Evolutionary conservation across 2,113 vertebrate genomes (phyloP), one percentile per base, ranked within the genome.

Genomic region (Phycodurus eques): DNA sequence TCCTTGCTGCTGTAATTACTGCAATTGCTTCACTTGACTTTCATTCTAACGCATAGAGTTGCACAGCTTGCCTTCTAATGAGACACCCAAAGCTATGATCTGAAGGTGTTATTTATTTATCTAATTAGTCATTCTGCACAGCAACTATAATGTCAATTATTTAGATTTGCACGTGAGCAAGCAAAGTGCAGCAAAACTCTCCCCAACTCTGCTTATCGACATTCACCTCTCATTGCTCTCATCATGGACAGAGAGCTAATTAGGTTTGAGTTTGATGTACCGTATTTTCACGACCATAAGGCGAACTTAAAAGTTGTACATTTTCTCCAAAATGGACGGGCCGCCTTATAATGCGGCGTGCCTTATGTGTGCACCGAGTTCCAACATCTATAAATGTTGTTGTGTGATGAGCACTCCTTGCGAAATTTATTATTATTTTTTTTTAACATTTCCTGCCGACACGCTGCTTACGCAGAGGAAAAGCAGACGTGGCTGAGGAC

Each of bases 61-160:
- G 80, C 87, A 79, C 88, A 83, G 86, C 84, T 85, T 85, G 88
- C 85, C 83, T 86, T 78, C 87, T 92, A 92, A 90, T 90, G 85
- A 91, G 82, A 84, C 89, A 80, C 68, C 81, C 81, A 49, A 56
- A 83, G 81, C 84, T 80, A 81, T 86, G 85, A 89, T 86, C 83
- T 69, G 61, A 80, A 84, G 87, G 82, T 85, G 72, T 82, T 85
- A 84, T 83, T 90, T 85, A 87, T 83, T 88, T 89, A 86, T 90
- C 84, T 81, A 85, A 85, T 88, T 88, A 85, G 84, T 85, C 87
- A 88, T 90, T 88, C 81, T 85, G 81, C 87, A 81, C 88, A 88
- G 87, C 88, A 85, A 84, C 86, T 86, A 86, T 84, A 85, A 91
- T 89, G 88, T 83, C 85, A 91, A 87, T 92, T 90, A 92, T 92